A percentile compares a stretch with the other conserved stretches of the same genome.
Conservation (phyloP, 2,888 invertebrate genomes). For the Dermolepida albohirtum region DNA sequence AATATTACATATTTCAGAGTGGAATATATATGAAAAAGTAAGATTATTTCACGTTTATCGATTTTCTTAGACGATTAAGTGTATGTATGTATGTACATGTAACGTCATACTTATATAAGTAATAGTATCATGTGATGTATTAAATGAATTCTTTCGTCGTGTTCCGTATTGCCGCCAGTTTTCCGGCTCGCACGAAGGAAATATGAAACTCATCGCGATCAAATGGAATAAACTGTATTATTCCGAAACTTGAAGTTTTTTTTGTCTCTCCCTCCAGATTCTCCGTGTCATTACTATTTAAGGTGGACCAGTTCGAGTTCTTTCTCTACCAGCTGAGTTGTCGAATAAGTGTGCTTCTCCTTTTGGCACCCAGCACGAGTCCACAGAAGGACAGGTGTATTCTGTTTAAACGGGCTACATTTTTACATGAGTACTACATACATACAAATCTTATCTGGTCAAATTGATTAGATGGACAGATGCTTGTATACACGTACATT, state of each 20-base stretch:
- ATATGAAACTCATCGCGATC: slow-evolving; percentile 20
- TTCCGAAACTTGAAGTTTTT: slow-evolving; percentile 10
- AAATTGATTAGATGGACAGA: slow-evolving; percentile 46
- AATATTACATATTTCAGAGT: no score
- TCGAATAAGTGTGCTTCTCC: slow-evolving; percentile 31
- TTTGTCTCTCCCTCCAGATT: slow-evolving; percentile 5
- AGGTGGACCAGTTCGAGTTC: slow-evolving; percentile 35
- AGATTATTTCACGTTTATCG: no score
- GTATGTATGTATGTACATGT: no score
- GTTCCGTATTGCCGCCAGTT: neutral
- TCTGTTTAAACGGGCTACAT: slow-evolving; percentile 32
- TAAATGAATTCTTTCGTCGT: no score
- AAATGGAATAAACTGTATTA: slow-evolving; percentile 15
- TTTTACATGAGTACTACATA: slow-evolving; percentile 31
- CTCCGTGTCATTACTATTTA: slow-evolving; percentile 38
- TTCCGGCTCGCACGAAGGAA: slow-evolving; percentile 3
- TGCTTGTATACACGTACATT: slow-evolving; percentile 38
- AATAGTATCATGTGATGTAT: no score
- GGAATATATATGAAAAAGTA: no score
- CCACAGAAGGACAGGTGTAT: slow-evolving; percentile 43
- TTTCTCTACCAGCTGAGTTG: slow-evolving; percentile 29
- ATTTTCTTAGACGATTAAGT: no score
- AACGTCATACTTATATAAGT: no score
- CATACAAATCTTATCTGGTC: slow-evolving; percentile 46
- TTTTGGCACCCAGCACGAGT: slow-evolving; percentile 45